A percentile compares a stretch with the other conserved stretches of the same genome.
Evolutionary conservation across 2,888 invertebrate species (phyloP).

Genomic region (Catocala fraxini): DNA sequence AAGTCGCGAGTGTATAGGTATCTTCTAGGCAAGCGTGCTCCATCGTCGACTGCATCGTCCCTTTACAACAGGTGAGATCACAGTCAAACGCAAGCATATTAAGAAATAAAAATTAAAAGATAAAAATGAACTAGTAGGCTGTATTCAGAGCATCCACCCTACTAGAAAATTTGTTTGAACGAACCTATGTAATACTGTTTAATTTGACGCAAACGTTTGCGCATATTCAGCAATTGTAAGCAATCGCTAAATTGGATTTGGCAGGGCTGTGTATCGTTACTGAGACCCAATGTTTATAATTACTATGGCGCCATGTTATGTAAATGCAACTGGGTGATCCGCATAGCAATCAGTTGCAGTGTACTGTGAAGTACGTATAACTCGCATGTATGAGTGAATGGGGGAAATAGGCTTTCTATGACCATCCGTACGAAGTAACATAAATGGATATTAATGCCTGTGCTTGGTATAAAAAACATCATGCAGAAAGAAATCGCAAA

Average conservation of each 20-base stretch:
- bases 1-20: too few relatives aligned
- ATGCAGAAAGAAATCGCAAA: too few relatives aligned
- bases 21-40: too few relatives aligned
- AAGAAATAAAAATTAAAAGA: too few relatives aligned
- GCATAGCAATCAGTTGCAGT: constrained; percentile 34
- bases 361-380: constrained; percentile 12
- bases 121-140: too few relatives aligned
- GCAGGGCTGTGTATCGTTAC: constrained; percentile 9
- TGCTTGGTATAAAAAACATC: too few relatives aligned
- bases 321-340: constrained; percentile 27
- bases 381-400: neutral
- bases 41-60: too few relatives aligned
- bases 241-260: constrained; percentile 22
- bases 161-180: neutral
- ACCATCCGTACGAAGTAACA: neutral
- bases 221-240: constrained; percentile 6
- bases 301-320: constrained; percentile 36
- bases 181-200: neutral
- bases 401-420: neutral
- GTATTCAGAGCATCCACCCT: too few relatives aligned
- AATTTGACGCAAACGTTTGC: constrained; percentile 1
- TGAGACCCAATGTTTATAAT: constrained; percentile 37
- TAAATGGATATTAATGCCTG: too few relatives aligned
- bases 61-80: too few relatives aligned
- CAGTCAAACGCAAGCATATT: too few relatives aligned